Evolutionary conservation across 2,113 vertebrate species (phyloP).

Genomic region (human (Homo sapiens)): GRCh38 chr22:26817501-26818000

Average conservation of each 20-base stretch:
- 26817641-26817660: neutral
- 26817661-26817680: accelerated
- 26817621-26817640: neutral
- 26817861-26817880: neutral
- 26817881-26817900: neutral
- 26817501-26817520: neutral
- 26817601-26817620: accelerated
- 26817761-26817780: neutral
- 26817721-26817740: neutral
- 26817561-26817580: neutral
- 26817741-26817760: neutral
- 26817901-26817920: neutral
- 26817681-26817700: accelerated
- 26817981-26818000: neutral
- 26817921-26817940: neutral
- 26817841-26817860: neutral
- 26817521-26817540: neutral
- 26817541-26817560: neutral
- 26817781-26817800: neutral
- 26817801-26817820: neutral
- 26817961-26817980: neutral
- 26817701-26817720: neutral
- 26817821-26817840: neutral
- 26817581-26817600: neutral
- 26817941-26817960: neutral